phyloP scores from a whole-genome alignment of 1,140 invertebrate species.

The Harpegnathos saltator region DNA sequence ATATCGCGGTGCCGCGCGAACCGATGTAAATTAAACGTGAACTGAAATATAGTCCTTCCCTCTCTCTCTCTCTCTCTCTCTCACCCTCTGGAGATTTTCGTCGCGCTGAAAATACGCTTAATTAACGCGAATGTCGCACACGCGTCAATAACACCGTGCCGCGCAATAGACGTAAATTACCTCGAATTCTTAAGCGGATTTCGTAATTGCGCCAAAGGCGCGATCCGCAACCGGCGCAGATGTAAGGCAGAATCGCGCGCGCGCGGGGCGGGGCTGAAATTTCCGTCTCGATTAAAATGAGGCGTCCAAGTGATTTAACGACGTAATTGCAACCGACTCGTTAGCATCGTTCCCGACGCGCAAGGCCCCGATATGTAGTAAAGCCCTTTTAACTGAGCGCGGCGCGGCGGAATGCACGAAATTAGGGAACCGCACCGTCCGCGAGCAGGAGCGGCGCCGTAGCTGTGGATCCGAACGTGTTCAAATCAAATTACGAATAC shows the following conservation, averaged over 20 bases:
- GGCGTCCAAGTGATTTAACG: slow-evolving; percentile 44
- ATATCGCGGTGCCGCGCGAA: neutral
- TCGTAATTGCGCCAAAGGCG: slow-evolving; percentile 19
- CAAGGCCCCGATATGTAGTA: neutral
- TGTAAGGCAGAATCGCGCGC: too few species aligned
- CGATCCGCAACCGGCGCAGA: too few species aligned
- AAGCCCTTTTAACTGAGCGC: slow-evolving; percentile 38
- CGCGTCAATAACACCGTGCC: neutral
- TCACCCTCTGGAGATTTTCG: too few species aligned
- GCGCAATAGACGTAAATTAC: neutral
- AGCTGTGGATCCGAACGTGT: slow-evolving; percentile 21
- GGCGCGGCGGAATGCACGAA: slow-evolving; percentile 33
- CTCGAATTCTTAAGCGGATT: slow-evolving; percentile 37
- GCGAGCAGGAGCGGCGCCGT: slow-evolving; percentile 24
- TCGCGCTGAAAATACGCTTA: neutral
- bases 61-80: too few species aligned
- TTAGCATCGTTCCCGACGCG: slow-evolving; percentile 39
- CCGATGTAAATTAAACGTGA: neutral
- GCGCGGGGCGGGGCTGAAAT: too few species aligned
- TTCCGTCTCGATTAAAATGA: slow-evolving; percentile 52
- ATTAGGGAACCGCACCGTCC: slow-evolving; percentile 55
- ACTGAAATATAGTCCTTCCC: neutral
- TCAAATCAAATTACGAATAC: slow-evolving; percentile 55
- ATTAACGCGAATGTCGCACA: slow-evolving; percentile 1
- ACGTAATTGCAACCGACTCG: slow-evolving; percentile 49